phyloP scores from a whole-genome alignment of 2,797 vertebrate species.

The Hylomyscus alleni region DNA sequence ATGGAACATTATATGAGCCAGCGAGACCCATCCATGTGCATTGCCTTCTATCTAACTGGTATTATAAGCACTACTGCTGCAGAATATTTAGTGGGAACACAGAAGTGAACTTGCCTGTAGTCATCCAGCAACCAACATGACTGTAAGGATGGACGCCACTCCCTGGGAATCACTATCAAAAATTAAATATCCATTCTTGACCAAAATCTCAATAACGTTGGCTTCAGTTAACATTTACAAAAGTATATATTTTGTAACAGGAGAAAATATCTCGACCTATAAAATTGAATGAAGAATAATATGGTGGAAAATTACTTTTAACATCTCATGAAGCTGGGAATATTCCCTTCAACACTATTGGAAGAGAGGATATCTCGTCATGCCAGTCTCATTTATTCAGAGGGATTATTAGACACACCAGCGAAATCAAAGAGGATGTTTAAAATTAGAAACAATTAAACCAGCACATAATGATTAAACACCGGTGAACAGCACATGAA shows the following conservation, averaged over 20 bases:
- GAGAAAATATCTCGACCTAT: background rate
- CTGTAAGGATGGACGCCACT: background rate
- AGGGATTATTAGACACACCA: background rate
- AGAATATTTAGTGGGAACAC: background rate
- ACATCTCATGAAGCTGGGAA: background rate
- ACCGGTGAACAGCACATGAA: constrained; percentile 5
- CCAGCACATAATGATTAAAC: background rate
- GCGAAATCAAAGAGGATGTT: background rate
- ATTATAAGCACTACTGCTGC: background rate
- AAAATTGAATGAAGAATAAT: background rate
- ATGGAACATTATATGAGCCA: background rate
- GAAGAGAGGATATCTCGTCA: background rate
- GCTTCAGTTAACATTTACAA: background rate
- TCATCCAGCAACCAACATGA: background rate
- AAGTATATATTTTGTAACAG: background rate
- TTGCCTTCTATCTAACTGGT: background rate
- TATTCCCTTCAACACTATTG: background rate
- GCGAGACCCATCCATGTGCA: background rate
- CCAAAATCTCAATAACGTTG: constrained; percentile 13
- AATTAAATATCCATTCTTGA: background rate
- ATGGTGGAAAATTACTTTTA: background rate
- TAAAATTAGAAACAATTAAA: constrained; percentile 48
- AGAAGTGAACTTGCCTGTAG: background rate
- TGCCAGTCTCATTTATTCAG: background rate
- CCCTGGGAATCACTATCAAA: background rate